phyloP scores from a whole-genome alignment of 2,797 vertebrate species.

The Iguana delicatissima region DNA sequence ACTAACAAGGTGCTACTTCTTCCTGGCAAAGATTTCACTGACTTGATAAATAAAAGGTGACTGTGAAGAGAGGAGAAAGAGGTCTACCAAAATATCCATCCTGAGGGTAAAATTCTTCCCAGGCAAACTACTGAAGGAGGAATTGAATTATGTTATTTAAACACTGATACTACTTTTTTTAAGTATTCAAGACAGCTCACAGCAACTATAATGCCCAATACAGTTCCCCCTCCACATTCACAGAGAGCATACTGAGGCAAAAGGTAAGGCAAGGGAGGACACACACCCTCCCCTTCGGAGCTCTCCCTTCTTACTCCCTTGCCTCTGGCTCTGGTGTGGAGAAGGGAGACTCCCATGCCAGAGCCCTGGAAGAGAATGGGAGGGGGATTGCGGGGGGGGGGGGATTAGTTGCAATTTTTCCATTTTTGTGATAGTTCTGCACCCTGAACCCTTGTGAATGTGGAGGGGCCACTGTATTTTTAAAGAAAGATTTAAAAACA shows the following conservation, averaged over 20 bases:
- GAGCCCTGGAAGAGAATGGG: no score
- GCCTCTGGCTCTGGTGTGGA: no score
- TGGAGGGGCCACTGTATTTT: no score
- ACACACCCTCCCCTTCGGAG: no score
- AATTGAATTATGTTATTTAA: background rate
- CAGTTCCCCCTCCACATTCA: background rate
- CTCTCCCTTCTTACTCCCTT: no score
- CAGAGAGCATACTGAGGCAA: no score
- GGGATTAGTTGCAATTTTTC: no score
- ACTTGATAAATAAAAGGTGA: background rate
- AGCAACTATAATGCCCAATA: background rate
- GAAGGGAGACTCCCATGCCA: no score
- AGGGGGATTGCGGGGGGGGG: no score
- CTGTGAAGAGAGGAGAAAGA: background rate
- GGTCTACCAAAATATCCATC: background rate
- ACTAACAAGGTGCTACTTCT: background rate
- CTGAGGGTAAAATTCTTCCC: background rate
- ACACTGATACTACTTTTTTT: background rate
- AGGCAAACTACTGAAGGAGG: background rate
- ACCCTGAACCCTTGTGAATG: no score
- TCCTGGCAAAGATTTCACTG: background rate
- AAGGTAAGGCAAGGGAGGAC: no score
- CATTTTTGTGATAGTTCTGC: no score
- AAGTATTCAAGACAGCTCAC: background rate
- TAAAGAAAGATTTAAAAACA: background rate